Base-by-base conservation (phyloP, 2,888 invertebrate genomes). In the Cataglyphis cursor region DNA sequence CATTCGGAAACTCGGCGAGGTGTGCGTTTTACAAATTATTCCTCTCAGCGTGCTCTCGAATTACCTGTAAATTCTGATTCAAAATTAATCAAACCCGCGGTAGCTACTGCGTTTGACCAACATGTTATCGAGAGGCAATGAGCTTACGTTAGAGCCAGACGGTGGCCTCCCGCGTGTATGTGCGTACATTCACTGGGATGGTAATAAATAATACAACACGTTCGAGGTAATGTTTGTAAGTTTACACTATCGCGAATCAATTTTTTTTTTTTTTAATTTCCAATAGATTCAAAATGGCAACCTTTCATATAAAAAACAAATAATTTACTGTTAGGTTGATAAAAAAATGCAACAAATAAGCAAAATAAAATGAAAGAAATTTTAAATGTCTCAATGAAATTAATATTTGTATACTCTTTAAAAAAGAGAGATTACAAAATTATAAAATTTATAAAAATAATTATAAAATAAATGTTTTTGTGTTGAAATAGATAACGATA, bases 21-120 rank as follows among this genome's bases (percentile, higher is more conserved):
- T 87, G 57, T 81, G 73, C 81, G 66, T 89, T 84, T 89, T 84
- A 73, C 85, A 74, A 80, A 87, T 84, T 74, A 65, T 66, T 75
- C 84, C 83, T 83, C 44, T 84, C 85, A 82, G 82, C 73, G 62
- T 78, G 68, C 81, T 88, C 88, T 88, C 88, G 85, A 85, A 88
- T 90, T 90, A 87, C 89, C 81, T 64, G 81, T 82, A 87, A 89
- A 90, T 89, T 86, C 83, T 87, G 86, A 85, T 87, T 88, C 83
- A 72, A 83, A 86, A 90, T 91, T 89, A 89, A 87, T 89, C 86
- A 83, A 87, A 88, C 84, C 73, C 87, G 65, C 72, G 80, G 82
- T 65, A 76, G 54, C 41, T 41, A n/a, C n/a, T 59, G 68, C 78
- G 24, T 78, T 78, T 78, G 70, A 78, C 70, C 78, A 41, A 70